Percentiles rank a stretch among this genome's conserved stretches.
These are phyloP conservation scores for Drosophila trichaetosa DNA, from an alignment of 2,888 invertebrate species.

Conservation along the genomic window DNA sequence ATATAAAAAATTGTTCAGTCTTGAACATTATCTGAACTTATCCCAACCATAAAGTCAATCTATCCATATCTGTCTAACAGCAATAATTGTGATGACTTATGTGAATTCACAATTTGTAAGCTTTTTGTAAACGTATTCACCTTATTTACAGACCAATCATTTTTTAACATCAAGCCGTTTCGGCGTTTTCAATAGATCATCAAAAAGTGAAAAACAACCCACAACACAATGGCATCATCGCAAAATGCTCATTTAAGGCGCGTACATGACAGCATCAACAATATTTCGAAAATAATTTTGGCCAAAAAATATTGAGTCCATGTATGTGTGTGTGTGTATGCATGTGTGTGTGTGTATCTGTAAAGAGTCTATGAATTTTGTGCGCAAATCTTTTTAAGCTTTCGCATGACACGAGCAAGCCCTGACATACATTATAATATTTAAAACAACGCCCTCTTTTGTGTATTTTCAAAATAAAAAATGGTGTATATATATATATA, in stretches of 20 bases:
- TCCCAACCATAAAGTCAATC: neutral
- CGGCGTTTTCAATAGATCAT: slow-evolving; percentile 26
- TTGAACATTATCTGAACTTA: neutral
- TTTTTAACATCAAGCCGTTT: slow-evolving; percentile 31
- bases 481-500: slow-evolving; percentile 22
- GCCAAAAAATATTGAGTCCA: neutral
- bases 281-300: slow-evolving; percentile 51
- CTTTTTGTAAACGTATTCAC: slow-evolving; percentile 6
- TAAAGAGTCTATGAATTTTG: slow-evolving; percentile 29
- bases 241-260: slow-evolving; percentile 55
- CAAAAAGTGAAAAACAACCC: slow-evolving; percentile 33
- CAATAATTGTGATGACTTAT: neutral
- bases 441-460: slow-evolving; percentile 70
- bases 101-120: slow-evolving; percentile 21
- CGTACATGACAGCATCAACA: slow-evolving; percentile 74
- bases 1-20: neutral
- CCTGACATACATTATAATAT: slow-evolving; percentile 73
- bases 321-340: neutral
- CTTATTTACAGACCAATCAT: slow-evolving; percentile 23
- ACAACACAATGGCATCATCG: slow-evolving; percentile 71
- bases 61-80: neutral
- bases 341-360: neutral
- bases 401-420: slow-evolving; percentile 75
- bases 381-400: slow-evolving; percentile 73
- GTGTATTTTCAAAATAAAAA: neutral